Base-by-base conservation (phyloP, 2,113 vertebrate species). In the Ellobius talpinus region DNA sequence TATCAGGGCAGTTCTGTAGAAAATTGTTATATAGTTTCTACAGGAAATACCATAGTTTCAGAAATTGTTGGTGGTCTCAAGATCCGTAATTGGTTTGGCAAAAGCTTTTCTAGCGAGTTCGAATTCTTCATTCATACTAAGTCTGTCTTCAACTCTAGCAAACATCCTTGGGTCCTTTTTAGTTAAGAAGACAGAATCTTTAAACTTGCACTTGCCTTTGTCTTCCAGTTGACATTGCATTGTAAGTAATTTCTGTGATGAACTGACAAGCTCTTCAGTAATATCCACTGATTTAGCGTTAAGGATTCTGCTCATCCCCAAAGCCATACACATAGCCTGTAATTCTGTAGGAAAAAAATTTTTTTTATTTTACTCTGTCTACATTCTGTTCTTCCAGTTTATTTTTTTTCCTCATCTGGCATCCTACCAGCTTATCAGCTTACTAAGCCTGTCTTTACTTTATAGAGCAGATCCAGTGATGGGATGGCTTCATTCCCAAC, bases 41-140 rank as follows among this genome's bases (percentile, higher is more conserved):
- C n/a, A 84, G 65, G 97, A 93, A 68, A 91, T n/a, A 90, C 55
- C 5, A 47, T 91, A 90, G 42, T 87, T 94, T 97, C 78, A 81
- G 42, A 52, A 89, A 96, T 77, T 91, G 89, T 29, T n/a, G 63
- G 94, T 93, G 23, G 5, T 93, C 68, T 99, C 98, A 99, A 2
- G 99, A 99, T 61, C 99, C 99, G 74, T 99, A 99, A 94, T 99
- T 99, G 0, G 99, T 99, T 95, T 99, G 99, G 90, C 99, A 94
- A 99, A 99, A 77, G 99, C 99, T 97, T 99, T 99, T 47, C 99
- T 98, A 73, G 99, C 99, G 90, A 99, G 98, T 98, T 99, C 99
- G 95, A 99, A 98, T 98, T 99, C 99, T 97, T 99, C 99, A 68
- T 99, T 99, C 99, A 99, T 99, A 19, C 99, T 99, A 68, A 99